Percentiles rank a stretch among this genome's conserved stretches.
Evolutionary conservation across 2,113 vertebrate species (phyloP).

Genomic region (Mellivora capensis): DNA sequence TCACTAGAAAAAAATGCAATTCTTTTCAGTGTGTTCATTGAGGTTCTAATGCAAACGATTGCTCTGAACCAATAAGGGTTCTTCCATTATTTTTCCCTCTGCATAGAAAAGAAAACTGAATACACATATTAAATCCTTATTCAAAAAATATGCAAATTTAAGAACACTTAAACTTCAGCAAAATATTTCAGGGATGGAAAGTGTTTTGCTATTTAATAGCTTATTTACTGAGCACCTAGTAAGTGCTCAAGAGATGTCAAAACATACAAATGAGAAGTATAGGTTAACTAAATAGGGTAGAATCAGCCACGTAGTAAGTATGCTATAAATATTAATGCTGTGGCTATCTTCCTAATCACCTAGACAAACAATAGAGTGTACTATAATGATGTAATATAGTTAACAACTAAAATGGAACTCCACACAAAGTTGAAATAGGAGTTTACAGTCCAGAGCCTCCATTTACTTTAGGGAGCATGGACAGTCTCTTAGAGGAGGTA

Average conservation of each 20-base stretch:
- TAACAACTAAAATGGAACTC: neutral
- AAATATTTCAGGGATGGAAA: neutral
- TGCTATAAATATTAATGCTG: neutral
- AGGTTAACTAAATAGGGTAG: neutral
- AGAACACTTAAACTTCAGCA: slow-evolving; percentile 3
- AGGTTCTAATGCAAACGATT: neutral
- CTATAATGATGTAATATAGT: neutral
- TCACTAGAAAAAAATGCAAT: neutral
- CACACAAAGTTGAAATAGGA: neutral
- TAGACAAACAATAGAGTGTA: neutral
- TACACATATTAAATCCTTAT: slow-evolving; percentile 12
- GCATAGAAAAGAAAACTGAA: neutral
- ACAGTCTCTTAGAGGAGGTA: neutral
- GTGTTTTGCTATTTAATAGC: neutral
- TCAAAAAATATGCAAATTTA: neutral
- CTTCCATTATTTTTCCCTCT: neutral
- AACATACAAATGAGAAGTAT: neutral
- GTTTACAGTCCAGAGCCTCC: neutral
- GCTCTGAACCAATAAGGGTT: neutral
- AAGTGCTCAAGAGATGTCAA: neutral
- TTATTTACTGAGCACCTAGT: neutral
- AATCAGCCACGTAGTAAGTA: neutral
- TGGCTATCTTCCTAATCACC: neutral
- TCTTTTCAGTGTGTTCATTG: neutral
- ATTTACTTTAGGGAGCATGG: neutral